Conservation (phyloP, 2,113 vertebrate genomes). For the Hepsetus odoe region DNA sequence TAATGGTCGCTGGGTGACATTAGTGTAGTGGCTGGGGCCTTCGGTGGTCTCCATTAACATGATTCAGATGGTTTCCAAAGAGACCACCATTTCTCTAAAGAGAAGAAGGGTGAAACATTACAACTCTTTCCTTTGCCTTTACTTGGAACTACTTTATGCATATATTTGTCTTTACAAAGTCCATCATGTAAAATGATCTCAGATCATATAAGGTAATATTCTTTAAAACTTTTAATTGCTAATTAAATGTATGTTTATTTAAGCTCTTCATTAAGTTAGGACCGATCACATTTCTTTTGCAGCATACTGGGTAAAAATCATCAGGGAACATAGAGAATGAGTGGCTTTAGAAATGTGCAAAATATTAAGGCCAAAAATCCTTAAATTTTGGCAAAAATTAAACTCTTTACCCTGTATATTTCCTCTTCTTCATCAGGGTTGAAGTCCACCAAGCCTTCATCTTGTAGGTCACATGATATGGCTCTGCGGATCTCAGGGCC, state of each 20-base stretch:
- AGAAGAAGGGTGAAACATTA: constrained; percentile 43
- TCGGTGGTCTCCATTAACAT: constrained; percentile 82
- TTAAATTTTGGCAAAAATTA: too few species aligned
- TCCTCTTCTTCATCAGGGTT: constrained; percentile 90
- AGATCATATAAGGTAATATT: too few species aligned
- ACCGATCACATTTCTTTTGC: too few species aligned
- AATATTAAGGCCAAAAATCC: too few species aligned
- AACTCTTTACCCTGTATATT: constrained; percentile 88
- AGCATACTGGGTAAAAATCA: too few species aligned
- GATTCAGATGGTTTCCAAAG: constrained; percentile 93
- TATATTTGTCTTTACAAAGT: too few species aligned
- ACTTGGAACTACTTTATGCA: neutral
- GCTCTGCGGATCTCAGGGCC: constrained; percentile 97
- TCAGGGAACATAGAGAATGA: too few species aligned
- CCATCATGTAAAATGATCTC: too few species aligned
- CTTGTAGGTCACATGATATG: constrained; percentile 98
- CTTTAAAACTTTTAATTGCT: too few species aligned
- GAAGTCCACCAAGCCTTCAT: constrained; percentile 88
- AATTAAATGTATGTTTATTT: too few species aligned
- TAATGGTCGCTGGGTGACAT: constrained; percentile 92
- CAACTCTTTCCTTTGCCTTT: neutral
- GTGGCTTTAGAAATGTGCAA: too few species aligned
- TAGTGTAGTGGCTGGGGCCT: constrained; percentile 85
- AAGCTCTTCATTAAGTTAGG: too few species aligned
- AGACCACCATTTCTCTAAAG: constrained; percentile 91